These are phyloP conservation scores for Coregonus ussuriensis DNA, from an alignment of 2,797 vertebrate species.

Conservation along the genomic window DNA sequence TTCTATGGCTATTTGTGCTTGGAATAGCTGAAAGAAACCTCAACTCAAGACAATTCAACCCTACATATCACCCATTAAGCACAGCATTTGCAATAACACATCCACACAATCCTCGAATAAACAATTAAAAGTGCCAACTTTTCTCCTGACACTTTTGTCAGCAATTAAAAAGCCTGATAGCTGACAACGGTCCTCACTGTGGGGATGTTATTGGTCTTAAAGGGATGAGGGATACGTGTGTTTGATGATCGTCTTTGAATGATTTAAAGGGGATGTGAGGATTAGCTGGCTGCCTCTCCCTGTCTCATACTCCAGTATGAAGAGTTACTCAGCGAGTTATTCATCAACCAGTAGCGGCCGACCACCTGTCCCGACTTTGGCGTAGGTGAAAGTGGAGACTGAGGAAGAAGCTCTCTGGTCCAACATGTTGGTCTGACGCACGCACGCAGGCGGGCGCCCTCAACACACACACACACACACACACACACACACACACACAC, in stretches of 20 bases:
- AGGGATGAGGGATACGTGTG: not conserved
- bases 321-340: not conserved
- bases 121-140: slow-evolving; percentile 5
- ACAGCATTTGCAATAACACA: slow-evolving; percentile 21
- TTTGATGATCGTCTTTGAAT: slow-evolving; percentile 4
- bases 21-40: slow-evolving; percentile 48
- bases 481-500: too few relatives aligned
- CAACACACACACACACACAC: slow-evolving; percentile 4
- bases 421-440: not conserved
- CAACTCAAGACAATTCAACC: slow-evolving; percentile 31
- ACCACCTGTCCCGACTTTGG: not conserved
- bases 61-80: slow-evolving; percentile 33
- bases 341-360: not conserved
- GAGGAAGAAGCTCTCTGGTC: not conserved
- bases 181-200: not conserved
- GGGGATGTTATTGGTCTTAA: slow-evolving; percentile 16
- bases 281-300: not conserved
- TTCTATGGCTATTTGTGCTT: slow-evolving; percentile 64
- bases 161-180: slow-evolving; percentile 13
- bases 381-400: not conserved
- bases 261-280: not conserved
- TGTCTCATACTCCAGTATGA: not conserved
- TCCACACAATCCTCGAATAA: slow-evolving; percentile 9
- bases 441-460: not conserved
- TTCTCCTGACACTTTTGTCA: slow-evolving; percentile 3